Base-by-base conservation (phyloP, 2,888 invertebrate genomes). In the Drosophila multiciliata region DNA sequence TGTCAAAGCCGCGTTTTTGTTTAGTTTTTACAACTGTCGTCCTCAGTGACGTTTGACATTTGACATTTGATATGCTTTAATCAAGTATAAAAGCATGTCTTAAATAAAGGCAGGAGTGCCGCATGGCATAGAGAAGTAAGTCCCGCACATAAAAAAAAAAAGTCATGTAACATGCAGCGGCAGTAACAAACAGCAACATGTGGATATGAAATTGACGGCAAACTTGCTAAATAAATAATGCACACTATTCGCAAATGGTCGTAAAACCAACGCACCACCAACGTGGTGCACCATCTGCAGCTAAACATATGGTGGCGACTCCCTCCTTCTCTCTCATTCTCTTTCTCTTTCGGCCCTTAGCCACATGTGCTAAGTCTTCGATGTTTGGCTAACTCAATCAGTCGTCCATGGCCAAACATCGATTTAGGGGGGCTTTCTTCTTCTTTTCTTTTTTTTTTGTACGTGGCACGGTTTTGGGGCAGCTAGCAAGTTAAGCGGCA, bases 61-160 rank as follows among this genome's bases (percentile, higher is more conserved):
- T 85, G 85, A 89, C 87, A 87, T 87, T 89, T 87, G 89, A 87
- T 87, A 87, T 84, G 89, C 85, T 87, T 87, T 87, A 87, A 87
- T 87, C 87, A 89, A 87, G 83, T 84, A 87, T 89, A 87, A 87
- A 84, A 87, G 89, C 81, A 45, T 23, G 15, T 69, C 58, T 71
- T 69, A 75, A 79, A 74, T 78, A 74, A 76, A 73, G 68, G 45
- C 68, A 62, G 66, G 26, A 54, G 42, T 57, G 29, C 49, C 50
- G 40, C 11, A 3, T 1, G 20, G 52, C 23, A 40, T 9, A 38
- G 32, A 32, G 55, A 12, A 42, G 55, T 20, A n/a, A 42, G 54
- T 20, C 36, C 11, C 75, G 59, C 65, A 74, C 78, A 87, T 78
- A 80, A 80, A 84, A 76, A 49, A 40, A 80, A 78, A 84, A 76